These are phyloP conservation scores for Plectropomus leopardus DNA, from an alignment of 2,113 vertebrate genomes.

Conservation along the genomic window DNA sequence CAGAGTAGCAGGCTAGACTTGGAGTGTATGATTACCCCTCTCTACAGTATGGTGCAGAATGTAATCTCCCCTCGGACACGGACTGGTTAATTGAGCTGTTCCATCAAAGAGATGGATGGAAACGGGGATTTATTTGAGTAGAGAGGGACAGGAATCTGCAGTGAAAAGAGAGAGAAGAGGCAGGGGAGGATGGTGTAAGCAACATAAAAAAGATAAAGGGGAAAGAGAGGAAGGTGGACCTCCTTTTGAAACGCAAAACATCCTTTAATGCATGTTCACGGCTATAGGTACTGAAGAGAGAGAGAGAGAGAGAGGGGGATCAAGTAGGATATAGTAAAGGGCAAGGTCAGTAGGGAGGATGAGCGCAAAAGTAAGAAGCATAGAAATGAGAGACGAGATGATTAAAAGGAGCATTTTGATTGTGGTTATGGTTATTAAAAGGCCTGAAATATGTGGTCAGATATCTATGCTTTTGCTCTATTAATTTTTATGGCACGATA, in stretches of 20 bases:
- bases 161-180: conserved; percentile 20
- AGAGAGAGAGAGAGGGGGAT: conserved; percentile 23
- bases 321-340: conserved; percentile 40
- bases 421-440: not conserved
- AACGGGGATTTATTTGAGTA: conserved; percentile 61
- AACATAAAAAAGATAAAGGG: conserved; percentile 30
- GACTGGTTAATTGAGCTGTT: conserved; percentile 77
- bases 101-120: conserved; percentile 72
- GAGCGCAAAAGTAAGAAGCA: conserved; percentile 19
- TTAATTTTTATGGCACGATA: conserved; percentile 1
- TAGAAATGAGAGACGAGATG: not conserved
- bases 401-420: conserved; percentile 14
- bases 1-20: conserved; percentile 40
- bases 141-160: conserved; percentile 40
- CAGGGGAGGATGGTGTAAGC: conserved; percentile 20
- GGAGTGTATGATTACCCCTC: conserved; percentile 60
- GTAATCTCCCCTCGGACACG: conserved; percentile 66
- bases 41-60: conserved; percentile 64
- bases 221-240: conserved; percentile 34
- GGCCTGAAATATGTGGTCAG: not conserved
- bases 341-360: conserved; percentile 53
- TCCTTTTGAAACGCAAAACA: conserved; percentile 54
- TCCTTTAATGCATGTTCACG: conserved; percentile 48
- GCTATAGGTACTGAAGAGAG: conserved; percentile 28
- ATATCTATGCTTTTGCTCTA: conserved; percentile 20